Percentiles rank a stretch among this genome's conserved stretches.
Conservation (phyloP, 2,113 vertebrate genomes). For the Dasyprocta punctata region DNA sequence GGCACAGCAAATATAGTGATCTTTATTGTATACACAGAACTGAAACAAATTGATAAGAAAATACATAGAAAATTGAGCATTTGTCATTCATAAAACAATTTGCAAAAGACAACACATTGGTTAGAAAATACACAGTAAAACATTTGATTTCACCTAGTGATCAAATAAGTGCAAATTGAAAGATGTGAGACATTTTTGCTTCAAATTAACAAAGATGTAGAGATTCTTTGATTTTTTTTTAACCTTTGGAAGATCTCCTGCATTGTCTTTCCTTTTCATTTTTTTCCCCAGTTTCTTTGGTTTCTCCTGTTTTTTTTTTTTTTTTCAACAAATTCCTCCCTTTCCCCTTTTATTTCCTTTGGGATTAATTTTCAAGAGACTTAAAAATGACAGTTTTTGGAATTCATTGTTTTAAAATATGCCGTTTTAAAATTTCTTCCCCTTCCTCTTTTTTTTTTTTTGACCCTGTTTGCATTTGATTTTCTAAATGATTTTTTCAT, state of each 20-base stretch:
- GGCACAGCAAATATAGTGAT: background rate
- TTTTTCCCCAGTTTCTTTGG: background rate
- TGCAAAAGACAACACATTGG: background rate
- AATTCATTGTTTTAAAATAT: slow-evolving; percentile 1
- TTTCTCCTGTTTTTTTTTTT: background rate
- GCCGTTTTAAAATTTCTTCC: background rate
- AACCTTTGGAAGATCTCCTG: background rate
- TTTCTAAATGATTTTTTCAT: background rate
- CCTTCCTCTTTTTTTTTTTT: background rate
- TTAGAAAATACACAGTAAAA: slow-evolving; percentile 34
- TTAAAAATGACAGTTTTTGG: background rate
- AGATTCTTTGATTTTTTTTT: background rate
- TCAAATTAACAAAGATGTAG: slow-evolving; percentile 8
- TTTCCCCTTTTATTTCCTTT: slow-evolving; percentile 3
- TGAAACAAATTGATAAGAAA: slow-evolving; percentile 21
- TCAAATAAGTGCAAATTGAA: slow-evolving; percentile 38
- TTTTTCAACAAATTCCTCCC: background rate
- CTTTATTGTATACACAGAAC: background rate
- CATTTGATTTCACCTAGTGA: background rate
- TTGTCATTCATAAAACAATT: slow-evolving; percentile 43
- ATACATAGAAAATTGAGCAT: slow-evolving; percentile 6
- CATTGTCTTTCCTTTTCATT: slow-evolving; percentile 17
- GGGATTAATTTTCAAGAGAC: slow-evolving; percentile 23
- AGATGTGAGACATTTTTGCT: slow-evolving; percentile 14
- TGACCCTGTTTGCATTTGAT: background rate